These are phyloP conservation scores for Rhynchophorus ferrugineus DNA, from an alignment of 1,140 invertebrate genomes.

Conservation along the genomic window DNA sequence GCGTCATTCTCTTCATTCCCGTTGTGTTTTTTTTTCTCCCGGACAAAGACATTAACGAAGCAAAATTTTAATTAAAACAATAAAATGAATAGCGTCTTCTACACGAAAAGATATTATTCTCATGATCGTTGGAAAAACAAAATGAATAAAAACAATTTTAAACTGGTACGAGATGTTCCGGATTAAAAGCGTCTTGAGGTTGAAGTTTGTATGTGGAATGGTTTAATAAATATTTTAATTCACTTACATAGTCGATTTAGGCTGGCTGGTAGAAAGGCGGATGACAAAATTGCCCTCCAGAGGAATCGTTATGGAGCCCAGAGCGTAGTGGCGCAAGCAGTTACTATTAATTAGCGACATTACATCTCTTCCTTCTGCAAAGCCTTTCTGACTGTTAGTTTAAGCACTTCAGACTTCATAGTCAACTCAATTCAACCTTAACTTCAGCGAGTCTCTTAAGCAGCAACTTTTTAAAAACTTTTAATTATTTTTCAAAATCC, in stretches of 20 bases:
- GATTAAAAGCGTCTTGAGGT: background rate
- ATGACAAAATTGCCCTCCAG: conserved; percentile 32
- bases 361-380: conserved; percentile 26
- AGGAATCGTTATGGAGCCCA: conserved; percentile 36
- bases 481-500: background rate
- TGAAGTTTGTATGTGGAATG: conserved; percentile 38
- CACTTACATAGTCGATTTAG: conserved; percentile 42
- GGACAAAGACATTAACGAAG: too few relatives aligned
- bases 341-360: conserved; percentile 39
- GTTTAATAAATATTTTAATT: conserved; percentile 44
- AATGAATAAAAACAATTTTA: too few relatives aligned
- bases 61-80: too few relatives aligned
- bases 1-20: too few relatives aligned
- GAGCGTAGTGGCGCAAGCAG: conserved; percentile 33
- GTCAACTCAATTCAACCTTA: conserved; percentile 15
- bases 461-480: background rate
- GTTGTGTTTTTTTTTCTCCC: too few relatives aligned
- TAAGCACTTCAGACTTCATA: conserved; percentile 19
- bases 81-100: too few relatives aligned
- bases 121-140: too few relatives aligned
- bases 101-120: too few relatives aligned
- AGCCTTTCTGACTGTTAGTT: conserved; percentile 24
- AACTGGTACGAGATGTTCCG: too few relatives aligned
- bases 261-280: conserved; percentile 28
- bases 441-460: background rate